Base-by-base conservation (phyloP, 2,797 vertebrate genomes). In the Hippopotamyrus pictus region DNA sequence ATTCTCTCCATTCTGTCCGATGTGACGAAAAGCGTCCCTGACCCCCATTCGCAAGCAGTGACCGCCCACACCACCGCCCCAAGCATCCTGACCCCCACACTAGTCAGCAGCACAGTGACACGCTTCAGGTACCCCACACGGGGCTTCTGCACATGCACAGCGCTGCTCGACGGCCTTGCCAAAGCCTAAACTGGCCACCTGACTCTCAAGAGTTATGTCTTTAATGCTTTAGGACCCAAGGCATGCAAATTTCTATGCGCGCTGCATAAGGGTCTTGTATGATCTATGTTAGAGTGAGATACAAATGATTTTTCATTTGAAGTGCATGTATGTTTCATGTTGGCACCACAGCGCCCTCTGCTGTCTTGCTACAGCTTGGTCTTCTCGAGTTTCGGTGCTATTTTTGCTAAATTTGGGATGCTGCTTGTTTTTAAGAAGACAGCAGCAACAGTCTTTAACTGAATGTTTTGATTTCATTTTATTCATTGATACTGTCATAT, bases 101-200 rank as follows among this genome's bases (percentile, higher is more conserved):
- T 96, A 95, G 95, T 97, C 96, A 96, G 94, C 96, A 96, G 95
- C 94, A 93, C 94, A 94, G 94, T 96, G 92, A 96, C 96, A 90
- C 96, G 94, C 92, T 95, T 92, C 97, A 99, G 98, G 98, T 99
- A 98, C 94, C 93, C 53, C 85, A 29, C 50, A 14, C 6, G 33
- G 29, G 85, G 51, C 51, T 59, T 84, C 12, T 59, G 53, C 85
- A 87, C 8, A n/a, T 4, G 85, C 53, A 14, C 50, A 6, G 48
- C 3, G 29, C 29, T 4, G 51, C 22, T 25, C 25, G 12, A 2
- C 22, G 1, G 46, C 22, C 79, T 44, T 1, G 6, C 19, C n/a
- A 22, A n/a, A 83, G n/a, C 79, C 79, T 22, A 25, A 48, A 29
- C 82, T 3, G 59, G 8, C 53, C 37, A 37, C 19, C 25, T 85